A percentile compares a stretch with the other conserved stretches of the same genome.
These are phyloP conservation scores for Chrysopilus asiliformis DNA, from an alignment of 2,888 invertebrate genomes.

Conservation along the genomic window DNA sequence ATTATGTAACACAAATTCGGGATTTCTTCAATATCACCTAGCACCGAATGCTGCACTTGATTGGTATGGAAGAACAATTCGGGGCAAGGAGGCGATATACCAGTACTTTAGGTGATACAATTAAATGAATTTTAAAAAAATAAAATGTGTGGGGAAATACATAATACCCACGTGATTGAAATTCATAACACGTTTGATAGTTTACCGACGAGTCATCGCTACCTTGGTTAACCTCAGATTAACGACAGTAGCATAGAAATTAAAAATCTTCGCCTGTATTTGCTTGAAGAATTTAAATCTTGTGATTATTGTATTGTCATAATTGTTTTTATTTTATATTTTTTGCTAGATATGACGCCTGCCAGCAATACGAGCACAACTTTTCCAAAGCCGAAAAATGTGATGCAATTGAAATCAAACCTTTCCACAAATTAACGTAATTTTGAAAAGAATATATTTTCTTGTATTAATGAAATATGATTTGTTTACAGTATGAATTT, in stretches of 20 bases:
- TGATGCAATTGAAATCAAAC: constrained; percentile 21
- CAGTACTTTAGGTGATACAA: constrained; percentile 11
- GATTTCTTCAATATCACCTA: constrained; percentile 19
- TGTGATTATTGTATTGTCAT: background rate
- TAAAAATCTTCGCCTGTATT: no score
- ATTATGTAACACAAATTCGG: constrained; percentile 8
- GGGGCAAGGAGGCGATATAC: constrained; percentile 21
- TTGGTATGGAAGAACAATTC: constrained; percentile 26
- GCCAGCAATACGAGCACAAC: constrained; percentile 21
- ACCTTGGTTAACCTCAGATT: no score
- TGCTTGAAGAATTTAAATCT: no score
- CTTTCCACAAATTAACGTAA: constrained; percentile 24
- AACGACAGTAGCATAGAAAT: no score
- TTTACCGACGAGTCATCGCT: no score
- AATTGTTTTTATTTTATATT: background rate
- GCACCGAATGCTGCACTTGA: constrained; percentile 24
- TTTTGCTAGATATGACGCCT: constrained; percentile 20
- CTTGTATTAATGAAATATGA: no score
- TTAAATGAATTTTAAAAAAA: no score
- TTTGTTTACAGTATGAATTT: no score
- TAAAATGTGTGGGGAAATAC: no score
- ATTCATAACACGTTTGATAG: no score
- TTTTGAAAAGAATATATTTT: constrained; percentile 3
- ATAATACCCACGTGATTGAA: no score
- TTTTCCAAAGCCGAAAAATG: constrained; percentile 19